phyloP scores from a whole-genome alignment of 2,888 invertebrate genomes.

The Pherbina coryleti region DNA sequence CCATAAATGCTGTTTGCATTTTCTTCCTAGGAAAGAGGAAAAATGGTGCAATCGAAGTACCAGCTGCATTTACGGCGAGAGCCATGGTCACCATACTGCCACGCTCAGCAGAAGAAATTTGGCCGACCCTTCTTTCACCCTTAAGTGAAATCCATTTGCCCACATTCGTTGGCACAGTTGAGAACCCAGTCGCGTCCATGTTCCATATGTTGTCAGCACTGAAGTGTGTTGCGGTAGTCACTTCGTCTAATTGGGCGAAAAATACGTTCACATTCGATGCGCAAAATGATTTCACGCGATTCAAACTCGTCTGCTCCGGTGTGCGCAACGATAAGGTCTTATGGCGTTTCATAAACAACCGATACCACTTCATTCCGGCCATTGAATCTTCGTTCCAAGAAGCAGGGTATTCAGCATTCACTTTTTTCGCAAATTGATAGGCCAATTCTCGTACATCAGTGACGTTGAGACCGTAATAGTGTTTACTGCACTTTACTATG shows the following conservation, averaged over 20 bases:
- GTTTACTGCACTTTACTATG: too few relatives aligned
- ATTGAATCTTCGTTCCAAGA: slow-evolving; percentile 8
- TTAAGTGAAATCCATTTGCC: slow-evolving; percentile 28
- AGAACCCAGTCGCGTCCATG: slow-evolving; percentile 41
- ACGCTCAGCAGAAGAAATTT: too few relatives aligned
- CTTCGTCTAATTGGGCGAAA: slow-evolving; percentile 31
- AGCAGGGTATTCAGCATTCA: not conserved
- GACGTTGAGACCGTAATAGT: not conserved
- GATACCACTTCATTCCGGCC: slow-evolving; percentile 32
- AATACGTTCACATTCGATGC: slow-evolving; percentile 38
- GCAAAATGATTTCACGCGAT: slow-evolving; percentile 53
- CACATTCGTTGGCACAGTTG: slow-evolving; percentile 38
- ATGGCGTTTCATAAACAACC: slow-evolving; percentile 39
- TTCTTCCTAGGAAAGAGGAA: slow-evolving; percentile 43
- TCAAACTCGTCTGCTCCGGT: slow-evolving; percentile 21
- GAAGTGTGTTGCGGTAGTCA: not conserved
- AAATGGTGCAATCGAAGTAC: slow-evolving; percentile 40
- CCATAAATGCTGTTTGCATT: slow-evolving; percentile 47
- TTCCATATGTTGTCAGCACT: slow-evolving; percentile 27
- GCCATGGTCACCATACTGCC: slow-evolving; percentile 37
- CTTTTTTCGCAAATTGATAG: slow-evolving; percentile 31
- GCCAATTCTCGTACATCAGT: not conserved
- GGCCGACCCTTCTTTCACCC: too few relatives aligned
- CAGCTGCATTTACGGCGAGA: slow-evolving; percentile 35
- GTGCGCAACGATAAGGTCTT: slow-evolving; percentile 29